phyloP scores from a whole-genome alignment of 2,888 invertebrate genomes.

The Torymus auratus region DNA sequence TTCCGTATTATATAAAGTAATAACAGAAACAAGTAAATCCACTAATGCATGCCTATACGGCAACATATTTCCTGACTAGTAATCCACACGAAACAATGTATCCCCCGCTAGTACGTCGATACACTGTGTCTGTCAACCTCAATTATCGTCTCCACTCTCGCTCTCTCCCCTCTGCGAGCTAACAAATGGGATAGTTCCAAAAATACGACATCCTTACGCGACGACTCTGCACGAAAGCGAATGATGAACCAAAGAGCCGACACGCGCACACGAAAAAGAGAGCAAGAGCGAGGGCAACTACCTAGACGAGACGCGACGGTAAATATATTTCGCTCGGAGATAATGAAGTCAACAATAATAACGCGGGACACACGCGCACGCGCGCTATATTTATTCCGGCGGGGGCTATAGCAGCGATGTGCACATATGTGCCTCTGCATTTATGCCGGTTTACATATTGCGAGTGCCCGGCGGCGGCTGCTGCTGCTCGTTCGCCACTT shows the following conservation, averaged over 20 bases:
- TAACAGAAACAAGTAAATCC: no score
- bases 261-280: not conserved
- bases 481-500: constrained; percentile 10
- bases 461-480: not conserved
- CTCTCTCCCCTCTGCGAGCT: not conserved
- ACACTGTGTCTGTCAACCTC: no score
- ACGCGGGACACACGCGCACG: constrained; percentile 52
- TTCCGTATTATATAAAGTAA: no score
- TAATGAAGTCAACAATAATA: constrained; percentile 64
- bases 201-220: constrained; percentile 8
- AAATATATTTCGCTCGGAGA: constrained; percentile 22
- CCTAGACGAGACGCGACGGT: no score
- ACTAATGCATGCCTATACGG: no score
- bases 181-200: constrained; percentile 9
- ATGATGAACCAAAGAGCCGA: not conserved
- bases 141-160: no score
- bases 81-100: no score
- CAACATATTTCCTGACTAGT: no score
- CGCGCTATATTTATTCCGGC: constrained; percentile 59
- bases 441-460: constrained; percentile 46
- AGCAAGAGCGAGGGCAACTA: not conserved
- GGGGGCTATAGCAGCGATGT: constrained; percentile 45
- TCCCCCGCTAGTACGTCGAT: no score
- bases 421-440: constrained; percentile 62
- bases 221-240: not conserved